Evolutionary conservation across 2,797 vertebrate species (phyloP).

Genomic region (Crossoptilon crossoptilon): DNA sequence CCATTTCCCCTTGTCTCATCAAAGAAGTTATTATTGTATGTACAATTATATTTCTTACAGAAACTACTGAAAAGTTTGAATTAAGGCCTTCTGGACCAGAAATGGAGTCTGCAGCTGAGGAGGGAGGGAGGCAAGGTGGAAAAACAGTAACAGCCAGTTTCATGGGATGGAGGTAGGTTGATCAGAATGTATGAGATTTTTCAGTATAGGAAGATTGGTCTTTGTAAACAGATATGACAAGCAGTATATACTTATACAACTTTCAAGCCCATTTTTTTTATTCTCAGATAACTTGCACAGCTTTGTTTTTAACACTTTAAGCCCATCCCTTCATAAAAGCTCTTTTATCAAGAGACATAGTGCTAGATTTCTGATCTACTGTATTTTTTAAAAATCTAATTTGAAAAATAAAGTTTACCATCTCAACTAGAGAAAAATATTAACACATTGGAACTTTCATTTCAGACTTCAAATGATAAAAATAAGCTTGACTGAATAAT

Average conservation of each 20-base stretch:
- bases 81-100: background rate
- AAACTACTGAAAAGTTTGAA: background rate
- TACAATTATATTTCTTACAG: background rate
- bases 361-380: background rate
- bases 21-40: background rate
- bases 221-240: background rate
- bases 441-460: background rate
- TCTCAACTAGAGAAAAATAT: background rate
- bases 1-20: too few species aligned
- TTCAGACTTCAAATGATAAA: constrained; percentile 5
- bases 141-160: background rate
- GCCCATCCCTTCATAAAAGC: background rate
- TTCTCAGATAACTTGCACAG: background rate
- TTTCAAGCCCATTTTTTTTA: background rate
- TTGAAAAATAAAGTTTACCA: background rate
- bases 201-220: background rate
- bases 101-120: background rate
- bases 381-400: background rate
- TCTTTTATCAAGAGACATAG: background rate
- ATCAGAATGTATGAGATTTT: background rate
- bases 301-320: background rate
- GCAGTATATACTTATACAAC: background rate
- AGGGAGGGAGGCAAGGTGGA: too few species aligned
- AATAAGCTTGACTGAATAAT: background rate
- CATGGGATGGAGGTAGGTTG: background rate